Evolutionary conservation across 2,113 vertebrate genomes (phyloP).

Genomic region (Lontra canadensis): DNA sequence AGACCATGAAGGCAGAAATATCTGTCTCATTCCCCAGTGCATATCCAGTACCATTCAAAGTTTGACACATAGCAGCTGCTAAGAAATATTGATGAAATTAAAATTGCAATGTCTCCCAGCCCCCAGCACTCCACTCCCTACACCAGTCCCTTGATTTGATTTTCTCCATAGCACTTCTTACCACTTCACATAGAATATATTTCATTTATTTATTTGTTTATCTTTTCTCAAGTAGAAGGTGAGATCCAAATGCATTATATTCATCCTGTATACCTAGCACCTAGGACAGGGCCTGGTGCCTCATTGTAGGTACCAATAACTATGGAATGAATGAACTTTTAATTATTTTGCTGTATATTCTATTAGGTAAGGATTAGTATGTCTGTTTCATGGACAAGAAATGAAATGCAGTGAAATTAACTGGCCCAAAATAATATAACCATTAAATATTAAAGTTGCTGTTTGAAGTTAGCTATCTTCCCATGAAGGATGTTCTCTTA

Average conservation of each 20-base stretch:
- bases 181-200: background rate
- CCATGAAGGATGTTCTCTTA: slow-evolving; percentile 1
- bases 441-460: background rate
- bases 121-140: background rate
- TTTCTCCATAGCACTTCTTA: background rate
- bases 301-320: background rate
- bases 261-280: background rate
- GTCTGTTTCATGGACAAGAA: background rate
- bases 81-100: background rate
- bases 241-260: background rate
- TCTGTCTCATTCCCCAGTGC: background rate
- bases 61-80: background rate
- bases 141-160: background rate
- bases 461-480: slow-evolving; percentile 17
- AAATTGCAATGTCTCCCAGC: background rate
- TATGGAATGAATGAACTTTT: background rate
- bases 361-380: background rate
- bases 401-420: slow-evolving; percentile 3
- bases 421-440: background rate
- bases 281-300: background rate
- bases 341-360: background rate
- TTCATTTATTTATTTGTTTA: background rate
- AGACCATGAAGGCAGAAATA: background rate
- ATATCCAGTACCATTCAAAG: background rate
- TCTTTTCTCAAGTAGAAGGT: background rate